Evolutionary conservation across 2,113 vertebrate species (phyloP).

Genomic region (Takifugu flavidus): DNA sequence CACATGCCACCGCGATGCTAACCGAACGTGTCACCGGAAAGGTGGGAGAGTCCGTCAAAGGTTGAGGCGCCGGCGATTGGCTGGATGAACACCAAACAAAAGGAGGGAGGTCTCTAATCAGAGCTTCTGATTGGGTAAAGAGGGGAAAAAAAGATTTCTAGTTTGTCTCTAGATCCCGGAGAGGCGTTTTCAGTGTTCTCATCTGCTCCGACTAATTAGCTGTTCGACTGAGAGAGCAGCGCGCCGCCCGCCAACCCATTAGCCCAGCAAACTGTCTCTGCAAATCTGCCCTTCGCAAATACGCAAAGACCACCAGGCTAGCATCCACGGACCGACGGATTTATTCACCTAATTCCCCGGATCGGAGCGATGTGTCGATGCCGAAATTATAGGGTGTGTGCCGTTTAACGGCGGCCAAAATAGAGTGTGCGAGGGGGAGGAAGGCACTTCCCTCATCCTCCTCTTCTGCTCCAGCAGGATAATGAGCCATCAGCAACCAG

Average conservation of each 20-base stretch:
- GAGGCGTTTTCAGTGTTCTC: constrained; percentile 58
- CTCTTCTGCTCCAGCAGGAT: constrained; percentile 48
- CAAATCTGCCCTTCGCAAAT: constrained; percentile 56
- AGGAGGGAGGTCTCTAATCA: constrained; percentile 4
- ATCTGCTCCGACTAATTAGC: constrained; percentile 70
- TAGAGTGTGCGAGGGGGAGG: constrained; percentile 35
- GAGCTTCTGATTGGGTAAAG: constrained; percentile 39
- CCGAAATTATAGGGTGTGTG: constrained; percentile 52
- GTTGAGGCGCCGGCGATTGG: constrained; percentile 54
- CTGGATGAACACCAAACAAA: constrained; percentile 34
- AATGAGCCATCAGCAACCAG: constrained; percentile 64
- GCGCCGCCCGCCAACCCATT: constrained; percentile 61
- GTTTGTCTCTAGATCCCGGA: constrained; percentile 41
- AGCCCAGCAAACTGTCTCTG: constrained; percentile 65
- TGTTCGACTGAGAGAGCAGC: constrained; percentile 57
- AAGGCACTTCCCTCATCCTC: constrained; percentile 38
- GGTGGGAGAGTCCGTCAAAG: constrained; percentile 31
- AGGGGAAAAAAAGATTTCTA: constrained; percentile 30
- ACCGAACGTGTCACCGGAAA: constrained; percentile 36
- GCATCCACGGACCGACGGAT: constrained; percentile 42
- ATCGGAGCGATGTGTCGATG: constrained; percentile 53
- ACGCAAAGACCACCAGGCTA: constrained; percentile 19
- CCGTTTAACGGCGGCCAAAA: constrained; percentile 47
- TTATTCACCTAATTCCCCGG: constrained; percentile 49
- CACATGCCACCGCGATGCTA: constrained; percentile 57